Percentiles rank a stretch among this genome's conserved stretches.
Conservation (phyloP, 2,888 invertebrate genomes). For the Geotrupes spiniger region DNA sequence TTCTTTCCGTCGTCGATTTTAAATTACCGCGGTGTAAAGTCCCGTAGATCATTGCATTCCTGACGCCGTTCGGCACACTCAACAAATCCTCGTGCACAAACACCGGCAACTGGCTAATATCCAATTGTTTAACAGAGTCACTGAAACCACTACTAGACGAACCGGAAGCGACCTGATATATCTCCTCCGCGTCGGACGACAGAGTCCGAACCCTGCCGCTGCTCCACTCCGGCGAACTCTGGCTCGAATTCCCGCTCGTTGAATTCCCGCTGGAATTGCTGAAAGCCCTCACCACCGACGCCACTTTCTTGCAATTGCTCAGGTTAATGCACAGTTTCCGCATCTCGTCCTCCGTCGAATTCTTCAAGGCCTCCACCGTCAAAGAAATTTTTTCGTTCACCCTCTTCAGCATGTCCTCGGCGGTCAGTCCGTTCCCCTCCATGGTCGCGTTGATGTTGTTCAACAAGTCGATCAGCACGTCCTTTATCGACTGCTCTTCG, state of each 20-base stretch:
- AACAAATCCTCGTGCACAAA: constrained; percentile 45
- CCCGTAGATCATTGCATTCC: constrained; percentile 49
- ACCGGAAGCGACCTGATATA: constrained; percentile 44
- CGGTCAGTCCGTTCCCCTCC: constrained; percentile 40
- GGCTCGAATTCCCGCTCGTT: constrained; percentile 43
- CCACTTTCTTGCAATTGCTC: constrained; percentile 45
- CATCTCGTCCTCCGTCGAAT: constrained; percentile 49
- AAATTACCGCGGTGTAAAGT: constrained; percentile 40
- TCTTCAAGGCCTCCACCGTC: constrained; percentile 42
- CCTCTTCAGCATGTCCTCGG: constrained; percentile 47
- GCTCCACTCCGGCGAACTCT: constrained; percentile 37
- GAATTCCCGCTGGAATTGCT: constrained; percentile 39
- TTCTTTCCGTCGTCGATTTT: constrained; percentile 24
- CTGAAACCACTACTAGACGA: constrained; percentile 48
- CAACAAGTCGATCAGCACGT: constrained; percentile 47
- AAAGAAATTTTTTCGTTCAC: constrained; percentile 44
- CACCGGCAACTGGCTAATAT: constrained; percentile 32
- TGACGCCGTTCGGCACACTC: constrained; percentile 44
- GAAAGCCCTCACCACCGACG: constrained; percentile 46
- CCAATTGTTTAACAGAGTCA: constrained; percentile 37
- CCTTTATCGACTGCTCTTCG: constrained; percentile 42
- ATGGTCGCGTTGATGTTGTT: constrained; percentile 46
- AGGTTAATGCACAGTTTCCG: constrained; percentile 46
- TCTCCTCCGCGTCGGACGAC: constrained; percentile 42
- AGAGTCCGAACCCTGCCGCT: constrained; percentile 33